Base-by-base conservation (phyloP, 2,113 vertebrate genomes). In the Pogonocichla stellata region DNA sequence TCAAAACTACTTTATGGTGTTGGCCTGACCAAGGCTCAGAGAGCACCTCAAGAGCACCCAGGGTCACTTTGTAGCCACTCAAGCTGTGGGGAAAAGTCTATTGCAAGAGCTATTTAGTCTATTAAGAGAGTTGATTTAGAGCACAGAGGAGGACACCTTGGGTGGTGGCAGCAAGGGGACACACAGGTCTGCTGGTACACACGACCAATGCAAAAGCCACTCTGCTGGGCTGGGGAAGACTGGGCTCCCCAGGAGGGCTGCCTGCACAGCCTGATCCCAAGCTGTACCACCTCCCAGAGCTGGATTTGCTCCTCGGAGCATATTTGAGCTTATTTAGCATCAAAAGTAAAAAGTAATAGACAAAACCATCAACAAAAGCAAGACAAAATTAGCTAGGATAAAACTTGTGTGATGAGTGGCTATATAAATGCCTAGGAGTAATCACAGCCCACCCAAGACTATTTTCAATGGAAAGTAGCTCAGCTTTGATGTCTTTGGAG, bases 401-500 rank as follows among this genome's bases (percentile, higher is more conserved):
- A 93, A 93, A 86, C 79, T 50, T 83, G 38, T 61, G 79, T 90
- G 86, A 86, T 73, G 75, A 42, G 67, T 83, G 29, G 74, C 47
- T 88, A 88, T 84, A 88, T 70, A 94, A 93, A 94, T 62, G 19
- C 60, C 60, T 70, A 65, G 80, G 54, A 93, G 88, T 88, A 97
- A 94, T 73, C 86, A 77, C 20, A 94, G 82, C 54, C 82, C 45
- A 47, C 77, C 69, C 92, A 92, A 93, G 74, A 90, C 50, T 77
- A 28, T 92, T 95, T 94, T 96, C 95, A 95, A 97, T 95, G 88
- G 56, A 88, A 95, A 93, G 62, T 22, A 81, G 69, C 58, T 85
- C 91, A 85, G 92, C 95, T 95, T 93, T 97, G 94, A 95, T 94
- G 83, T 80, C 67, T 97, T 93, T 83, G 51, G 72, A 92, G 72